These are phyloP conservation scores for Antigone vipio DNA, from an alignment of 2,113 vertebrate species.

Conservation along the genomic window DNA sequence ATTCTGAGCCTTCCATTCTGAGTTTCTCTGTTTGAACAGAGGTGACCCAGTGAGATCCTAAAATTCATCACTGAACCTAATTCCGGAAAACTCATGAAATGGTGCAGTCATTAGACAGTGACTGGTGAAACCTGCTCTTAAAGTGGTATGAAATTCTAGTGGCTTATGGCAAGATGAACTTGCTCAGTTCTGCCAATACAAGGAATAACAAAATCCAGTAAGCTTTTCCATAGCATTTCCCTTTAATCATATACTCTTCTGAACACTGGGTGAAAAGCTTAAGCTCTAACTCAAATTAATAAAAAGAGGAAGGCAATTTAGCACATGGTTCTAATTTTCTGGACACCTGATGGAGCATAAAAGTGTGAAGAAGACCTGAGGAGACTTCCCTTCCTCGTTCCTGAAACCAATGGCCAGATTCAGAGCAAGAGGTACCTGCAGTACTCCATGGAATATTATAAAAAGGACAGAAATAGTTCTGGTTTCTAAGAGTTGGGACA, in stretches of 20 bases:
- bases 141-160: background rate
- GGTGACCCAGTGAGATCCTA: accelerated
- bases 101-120: background rate
- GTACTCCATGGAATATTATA: background rate
- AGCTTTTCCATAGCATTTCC: background rate
- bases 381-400: background rate
- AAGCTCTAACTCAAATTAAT: background rate
- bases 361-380: background rate
- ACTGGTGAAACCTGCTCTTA: background rate
- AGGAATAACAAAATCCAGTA: background rate
- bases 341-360: background rate
- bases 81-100: background rate
- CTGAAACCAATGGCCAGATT: background rate
- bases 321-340: background rate
- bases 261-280: background rate
- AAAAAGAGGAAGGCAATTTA: background rate
- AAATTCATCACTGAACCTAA: background rate
- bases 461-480: background rate
- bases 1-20: background rate
- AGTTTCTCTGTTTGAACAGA: background rate
- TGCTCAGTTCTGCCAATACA: background rate
- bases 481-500: background rate
- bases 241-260: background rate
- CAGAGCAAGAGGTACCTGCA: background rate
- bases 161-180: background rate